These are phyloP conservation scores for Corythoichthys intestinalis DNA, from an alignment of 2,113 vertebrate species.

Conservation along the genomic window DNA sequence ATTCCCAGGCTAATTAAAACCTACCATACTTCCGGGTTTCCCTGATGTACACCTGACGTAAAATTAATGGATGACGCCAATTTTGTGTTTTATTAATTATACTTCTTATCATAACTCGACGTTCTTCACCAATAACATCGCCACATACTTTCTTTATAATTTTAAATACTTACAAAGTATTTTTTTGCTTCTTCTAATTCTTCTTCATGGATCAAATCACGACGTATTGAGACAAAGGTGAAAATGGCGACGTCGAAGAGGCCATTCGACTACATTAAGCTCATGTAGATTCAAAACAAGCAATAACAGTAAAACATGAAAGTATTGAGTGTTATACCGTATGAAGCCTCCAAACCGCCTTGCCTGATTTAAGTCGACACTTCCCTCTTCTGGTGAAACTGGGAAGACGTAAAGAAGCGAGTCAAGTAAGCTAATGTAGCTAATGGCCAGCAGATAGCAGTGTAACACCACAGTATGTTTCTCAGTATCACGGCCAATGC, in stretches of 20 bases:
- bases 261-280: not conserved
- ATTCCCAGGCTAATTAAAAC: no score
- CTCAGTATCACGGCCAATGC: not conserved
- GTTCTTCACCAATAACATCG: no score
- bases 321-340: not conserved
- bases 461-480: not conserved
- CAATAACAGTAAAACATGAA: not conserved
- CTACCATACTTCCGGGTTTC: no score
- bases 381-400: constrained; percentile 40
- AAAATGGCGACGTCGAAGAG: not conserved
- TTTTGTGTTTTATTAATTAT: no score
- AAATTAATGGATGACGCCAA: no score
- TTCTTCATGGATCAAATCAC: not conserved
- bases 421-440: not conserved
- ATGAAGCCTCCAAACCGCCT: not conserved
- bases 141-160: no score
- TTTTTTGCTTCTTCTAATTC: not conserved
- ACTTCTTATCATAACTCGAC: no score
- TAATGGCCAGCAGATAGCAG: constrained; percentile 35
- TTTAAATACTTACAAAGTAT: not conserved
- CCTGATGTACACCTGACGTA: no score
- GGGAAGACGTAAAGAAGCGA: not conserved
- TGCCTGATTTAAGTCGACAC: constrained; percentile 10
- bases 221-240: no score
- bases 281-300: not conserved